Conservation (phyloP, 2,888 invertebrate genomes). For the Caenorhabditis sp. region DNA sequence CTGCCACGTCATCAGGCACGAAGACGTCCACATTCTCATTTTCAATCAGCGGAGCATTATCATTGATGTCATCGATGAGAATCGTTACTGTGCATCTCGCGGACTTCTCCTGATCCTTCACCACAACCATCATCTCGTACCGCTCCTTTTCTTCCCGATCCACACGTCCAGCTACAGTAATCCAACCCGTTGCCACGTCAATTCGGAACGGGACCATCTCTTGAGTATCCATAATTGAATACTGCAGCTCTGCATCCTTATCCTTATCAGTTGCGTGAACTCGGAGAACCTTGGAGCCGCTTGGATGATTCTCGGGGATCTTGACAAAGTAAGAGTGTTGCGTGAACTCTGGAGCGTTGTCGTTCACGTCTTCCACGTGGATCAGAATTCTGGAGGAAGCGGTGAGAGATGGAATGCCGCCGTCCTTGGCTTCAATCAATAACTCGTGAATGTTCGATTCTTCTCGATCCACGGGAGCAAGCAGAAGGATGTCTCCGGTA, state of each 20-base stretch:
- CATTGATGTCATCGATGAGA: conserved; percentile 94
- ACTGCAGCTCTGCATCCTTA: conserved; percentile 87
- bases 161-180: conserved; percentile 91
- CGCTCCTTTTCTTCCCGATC: conserved; percentile 94
- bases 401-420: conserved; percentile 46
- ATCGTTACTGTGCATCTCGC: conserved; percentile 87
- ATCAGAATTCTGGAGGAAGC: conserved; percentile 58
- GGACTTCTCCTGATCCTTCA: conserved; percentile 12
- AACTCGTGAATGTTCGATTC: conserved; percentile 57
- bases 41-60: conserved; percentile 89
- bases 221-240: conserved; percentile 6
- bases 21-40: conserved; percentile 70
- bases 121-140: conserved; percentile 87
- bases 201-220: conserved; percentile 89
- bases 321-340: conserved; percentile 84
- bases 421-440: conserved; percentile 66
- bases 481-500: conserved; percentile 60
- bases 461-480: conserved; percentile 65
- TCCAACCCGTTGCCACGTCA: conserved; percentile 91
- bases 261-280: conserved; percentile 92
- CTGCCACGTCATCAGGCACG: conserved; percentile 37
- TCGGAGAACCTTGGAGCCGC: conserved; percentile 88
- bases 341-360: conserved; percentile 84
- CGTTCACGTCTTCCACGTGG: conserved; percentile 71
- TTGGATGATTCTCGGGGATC: conserved; percentile 84